Conservation (phyloP, 2,797 vertebrate species). For the Enteromius viviparus region DNA sequence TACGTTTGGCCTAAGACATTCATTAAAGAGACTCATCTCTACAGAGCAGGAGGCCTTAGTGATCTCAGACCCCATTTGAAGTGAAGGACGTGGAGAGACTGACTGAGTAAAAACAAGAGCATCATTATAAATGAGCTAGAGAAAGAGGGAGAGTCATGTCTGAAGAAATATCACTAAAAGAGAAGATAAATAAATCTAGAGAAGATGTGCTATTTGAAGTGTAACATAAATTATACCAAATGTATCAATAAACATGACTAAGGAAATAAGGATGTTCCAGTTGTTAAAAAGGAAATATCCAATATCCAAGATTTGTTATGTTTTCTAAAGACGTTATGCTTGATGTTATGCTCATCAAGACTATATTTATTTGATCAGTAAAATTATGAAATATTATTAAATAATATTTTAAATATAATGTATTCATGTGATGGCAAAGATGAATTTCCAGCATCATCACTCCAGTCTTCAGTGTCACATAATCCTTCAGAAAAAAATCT, state of each 20-base stretch:
- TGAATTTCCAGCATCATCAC: not conserved
- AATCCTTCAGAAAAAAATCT: not conserved
- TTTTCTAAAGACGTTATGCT: not conserved
- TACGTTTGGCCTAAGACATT: slow-evolving; percentile 60
- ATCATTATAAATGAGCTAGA: not conserved
- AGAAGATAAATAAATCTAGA: not conserved
- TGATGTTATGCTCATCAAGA: not conserved
- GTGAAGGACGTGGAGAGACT: slow-evolving; percentile 54
- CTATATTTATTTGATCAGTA: not conserved
- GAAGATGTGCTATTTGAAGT: not conserved
- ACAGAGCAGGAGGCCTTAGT: slow-evolving; percentile 61
- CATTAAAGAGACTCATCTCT: slow-evolving; percentile 61
- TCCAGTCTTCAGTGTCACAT: not conserved
- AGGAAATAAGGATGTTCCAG: not conserved
- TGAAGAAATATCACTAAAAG: not conserved
- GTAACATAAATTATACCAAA: not conserved
- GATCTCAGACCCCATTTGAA: slow-evolving; percentile 67
- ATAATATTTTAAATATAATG: not conserved
- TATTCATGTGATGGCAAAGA: not conserved
- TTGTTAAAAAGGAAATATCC: not conserved
- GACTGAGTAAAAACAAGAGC: not conserved
- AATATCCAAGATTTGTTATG: no score
- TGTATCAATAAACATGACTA: not conserved
- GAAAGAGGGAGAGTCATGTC: not conserved
- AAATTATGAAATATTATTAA: not conserved